phyloP scores from a whole-genome alignment of 2,797 vertebrate species.

The Chelonia mydas region DNA sequence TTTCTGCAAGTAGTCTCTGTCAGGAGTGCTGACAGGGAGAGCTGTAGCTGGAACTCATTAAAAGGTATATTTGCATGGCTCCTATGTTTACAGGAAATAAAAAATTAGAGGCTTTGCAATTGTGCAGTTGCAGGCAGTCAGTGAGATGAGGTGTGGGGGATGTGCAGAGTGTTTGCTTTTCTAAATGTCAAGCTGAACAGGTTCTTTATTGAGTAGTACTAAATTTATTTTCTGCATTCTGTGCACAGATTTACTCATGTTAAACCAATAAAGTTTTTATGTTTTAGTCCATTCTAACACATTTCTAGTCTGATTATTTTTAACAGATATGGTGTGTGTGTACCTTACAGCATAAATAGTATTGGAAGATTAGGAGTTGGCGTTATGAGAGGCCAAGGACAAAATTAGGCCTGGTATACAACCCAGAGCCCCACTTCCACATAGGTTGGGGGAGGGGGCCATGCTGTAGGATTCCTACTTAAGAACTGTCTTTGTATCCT shows the following conservation, averaged over 20 bases:
- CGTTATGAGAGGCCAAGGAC: background rate
- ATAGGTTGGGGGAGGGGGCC: accelerated
- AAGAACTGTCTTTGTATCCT: background rate
- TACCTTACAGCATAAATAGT: background rate
- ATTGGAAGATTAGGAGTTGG: background rate
- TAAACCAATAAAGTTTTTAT: background rate
- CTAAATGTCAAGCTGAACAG: background rate
- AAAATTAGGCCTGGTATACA: background rate
- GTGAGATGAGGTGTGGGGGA: background rate
- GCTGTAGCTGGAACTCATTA: background rate
- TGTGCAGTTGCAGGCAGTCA: background rate
- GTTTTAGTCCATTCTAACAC: background rate
- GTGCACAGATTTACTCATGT: background rate
- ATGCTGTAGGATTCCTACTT: background rate
- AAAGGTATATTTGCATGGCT: background rate
- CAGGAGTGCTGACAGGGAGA: background rate
- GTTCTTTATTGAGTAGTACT: background rate
- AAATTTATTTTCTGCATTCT: background rate
- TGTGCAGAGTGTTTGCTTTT: conserved; percentile 1
- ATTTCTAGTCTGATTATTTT: background rate
- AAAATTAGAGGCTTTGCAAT: background rate
- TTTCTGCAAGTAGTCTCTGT: accelerated
- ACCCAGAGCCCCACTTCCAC: background rate
- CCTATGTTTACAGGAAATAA: conserved; percentile 7
- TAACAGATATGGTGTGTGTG: background rate